Evolutionary conservation across 2,113 vertebrate species (phyloP).

Genomic region (Gymnogyps californianus): DNA sequence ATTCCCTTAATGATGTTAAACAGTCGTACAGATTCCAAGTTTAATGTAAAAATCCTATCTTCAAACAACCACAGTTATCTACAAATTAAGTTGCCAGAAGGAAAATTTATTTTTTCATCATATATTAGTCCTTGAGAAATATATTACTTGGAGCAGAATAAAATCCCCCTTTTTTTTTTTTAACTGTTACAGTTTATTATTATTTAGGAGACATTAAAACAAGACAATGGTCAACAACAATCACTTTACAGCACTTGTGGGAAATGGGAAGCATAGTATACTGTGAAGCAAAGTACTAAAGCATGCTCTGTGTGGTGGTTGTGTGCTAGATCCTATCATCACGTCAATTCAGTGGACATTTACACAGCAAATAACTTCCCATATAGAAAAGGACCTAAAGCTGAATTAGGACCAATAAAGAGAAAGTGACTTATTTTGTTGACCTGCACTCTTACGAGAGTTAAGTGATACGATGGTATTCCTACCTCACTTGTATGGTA

Average conservation of each 20-base stretch:
- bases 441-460: background rate
- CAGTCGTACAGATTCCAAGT: conserved; percentile 68
- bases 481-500: background rate
- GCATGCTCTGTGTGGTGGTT: background rate
- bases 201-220: conserved; percentile 64
- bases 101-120: conserved; percentile 62
- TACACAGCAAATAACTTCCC: background rate
- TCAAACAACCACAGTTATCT: conserved; percentile 58
- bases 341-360: background rate
- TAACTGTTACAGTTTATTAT: conserved; percentile 45
- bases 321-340: background rate
- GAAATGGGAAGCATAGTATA: background rate
- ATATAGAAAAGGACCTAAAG: background rate
- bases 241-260: conserved; percentile 36
- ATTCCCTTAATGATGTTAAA: conserved; percentile 82
- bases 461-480: background rate
- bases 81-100: conserved; percentile 72
- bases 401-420: background rate
- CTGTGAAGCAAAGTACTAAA: background rate
- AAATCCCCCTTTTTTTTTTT: background rate
- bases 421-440: background rate
- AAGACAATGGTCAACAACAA: conserved; percentile 57
- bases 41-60: conserved; percentile 64
- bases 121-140: conserved; percentile 56
- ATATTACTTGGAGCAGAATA: conserved; percentile 33